Percentiles rank a stretch among this genome's conserved stretches.
phyloP scores from a whole-genome alignment of 64 coral and sea anemone species.

The Cladopsammia gracilis region DNA sequence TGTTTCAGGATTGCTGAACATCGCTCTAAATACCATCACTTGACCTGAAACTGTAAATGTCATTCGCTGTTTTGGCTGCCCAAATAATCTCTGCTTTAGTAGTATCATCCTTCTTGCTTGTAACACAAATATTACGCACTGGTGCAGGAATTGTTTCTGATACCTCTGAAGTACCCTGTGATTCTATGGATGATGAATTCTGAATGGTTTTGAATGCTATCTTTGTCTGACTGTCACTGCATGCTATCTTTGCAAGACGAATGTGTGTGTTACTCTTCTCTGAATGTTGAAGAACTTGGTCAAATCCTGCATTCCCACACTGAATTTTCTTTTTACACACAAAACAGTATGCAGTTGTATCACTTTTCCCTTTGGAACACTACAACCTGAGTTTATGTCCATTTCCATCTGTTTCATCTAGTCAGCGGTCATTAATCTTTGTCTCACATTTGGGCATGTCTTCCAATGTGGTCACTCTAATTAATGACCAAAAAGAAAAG shows the following conservation, averaged over 20 bases:
- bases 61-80: slow-evolving; percentile 45
- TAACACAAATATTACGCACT: slow-evolving; percentile 51
- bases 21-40: slow-evolving; percentile 40
- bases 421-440: slow-evolving; percentile 67
- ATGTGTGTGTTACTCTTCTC: slow-evolving; percentile 58
- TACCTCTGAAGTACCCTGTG: slow-evolving; percentile 41
- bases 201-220: slow-evolving; percentile 64
- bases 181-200: slow-evolving; percentile 30
- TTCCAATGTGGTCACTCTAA: slow-evolving; percentile 15
- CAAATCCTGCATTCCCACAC: slow-evolving; percentile 71
- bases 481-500: slow-evolving; percentile 4
- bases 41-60: slow-evolving; percentile 65
- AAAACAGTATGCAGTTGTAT: slow-evolving; percentile 55
- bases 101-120: slow-evolving; percentile 53
- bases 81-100: slow-evolving; percentile 41
- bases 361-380: slow-evolving; percentile 66
- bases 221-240: slow-evolving; percentile 57
- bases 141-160: slow-evolving; percentile 38
- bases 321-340: slow-evolving; percentile 67
- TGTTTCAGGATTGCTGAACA: slow-evolving; percentile 62
- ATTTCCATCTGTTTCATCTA: slow-evolving; percentile 71
- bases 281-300: slow-evolving; percentile 66
- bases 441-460: slow-evolving; percentile 24
- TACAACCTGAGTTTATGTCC: slow-evolving; percentile 58
- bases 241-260: slow-evolving; percentile 45